phyloP scores from a whole-genome alignment of 2,797 vertebrate species.

The Zalophus californianus region DNA sequence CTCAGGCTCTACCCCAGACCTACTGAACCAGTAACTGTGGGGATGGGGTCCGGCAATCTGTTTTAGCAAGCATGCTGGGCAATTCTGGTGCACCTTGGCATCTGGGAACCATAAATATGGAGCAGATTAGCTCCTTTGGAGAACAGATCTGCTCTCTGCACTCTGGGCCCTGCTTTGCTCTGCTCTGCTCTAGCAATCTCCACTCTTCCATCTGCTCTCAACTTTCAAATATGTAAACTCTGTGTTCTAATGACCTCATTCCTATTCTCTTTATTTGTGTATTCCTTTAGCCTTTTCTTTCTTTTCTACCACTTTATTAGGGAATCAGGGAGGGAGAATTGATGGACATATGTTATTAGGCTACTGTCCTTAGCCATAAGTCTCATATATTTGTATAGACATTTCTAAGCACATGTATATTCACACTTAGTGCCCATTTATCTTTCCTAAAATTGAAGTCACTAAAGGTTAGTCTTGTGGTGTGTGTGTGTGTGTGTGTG shows the following conservation, averaged over 20 bases:
- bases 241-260: background rate
- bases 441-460: background rate
- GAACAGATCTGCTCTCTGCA: accelerated
- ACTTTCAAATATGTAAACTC: background rate
- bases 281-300: background rate
- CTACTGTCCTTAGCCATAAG: background rate
- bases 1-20: background rate
- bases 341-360: background rate
- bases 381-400: background rate
- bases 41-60: too few species aligned
- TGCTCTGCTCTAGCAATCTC: background rate
- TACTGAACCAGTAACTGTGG: background rate
- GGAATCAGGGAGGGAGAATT: background rate
- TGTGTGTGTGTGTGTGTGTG: background rate
- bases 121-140: background rate
- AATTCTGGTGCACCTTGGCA: background rate
- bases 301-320: background rate
- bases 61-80: background rate
- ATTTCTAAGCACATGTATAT: background rate
- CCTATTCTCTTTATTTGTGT: background rate
- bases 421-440: background rate
- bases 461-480: background rate
- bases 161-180: background rate
- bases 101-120: background rate
- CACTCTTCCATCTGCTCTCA: background rate